Conservation (phyloP, 2,797 vertebrate species). For the Jordanella pulchra region DNA sequence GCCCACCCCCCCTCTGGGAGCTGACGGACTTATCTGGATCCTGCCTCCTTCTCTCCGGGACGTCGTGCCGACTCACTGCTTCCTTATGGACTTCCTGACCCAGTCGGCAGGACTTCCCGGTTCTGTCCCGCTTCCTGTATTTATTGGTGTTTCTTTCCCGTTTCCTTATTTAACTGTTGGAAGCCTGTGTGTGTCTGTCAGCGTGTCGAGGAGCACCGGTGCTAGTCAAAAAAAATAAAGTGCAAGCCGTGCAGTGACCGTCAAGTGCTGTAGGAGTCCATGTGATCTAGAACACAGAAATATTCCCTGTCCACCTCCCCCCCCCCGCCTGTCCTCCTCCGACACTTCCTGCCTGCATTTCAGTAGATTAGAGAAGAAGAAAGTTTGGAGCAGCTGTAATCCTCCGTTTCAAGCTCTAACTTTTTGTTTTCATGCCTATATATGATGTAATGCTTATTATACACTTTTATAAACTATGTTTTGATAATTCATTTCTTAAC, state of each 20-base stretch:
- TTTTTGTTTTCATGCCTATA: slow-evolving; percentile 74
- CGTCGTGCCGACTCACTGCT: slow-evolving; percentile 45
- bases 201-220: slow-evolving; percentile 70
- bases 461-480: slow-evolving; percentile 86
- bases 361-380: slow-evolving; percentile 61
- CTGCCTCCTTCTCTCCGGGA: slow-evolving; percentile 57
- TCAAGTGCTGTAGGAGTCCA: slow-evolving; percentile 74
- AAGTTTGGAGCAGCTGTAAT: slow-evolving; percentile 62
- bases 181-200: slow-evolving; percentile 48
- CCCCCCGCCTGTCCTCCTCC: slow-evolving; percentile 33
- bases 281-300: slow-evolving; percentile 74
- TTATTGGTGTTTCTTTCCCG: slow-evolving; percentile 69
- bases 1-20: slow-evolving; percentile 26
- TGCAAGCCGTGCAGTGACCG: slow-evolving; percentile 72
- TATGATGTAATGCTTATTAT: slow-evolving; percentile 82
- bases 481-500: slow-evolving; percentile 86
- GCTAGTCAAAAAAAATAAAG: slow-evolving; percentile 67
- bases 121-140: slow-evolving; percentile 60
- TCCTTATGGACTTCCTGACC: slow-evolving; percentile 44
- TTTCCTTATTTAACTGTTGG: slow-evolving; percentile 59
- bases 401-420: slow-evolving; percentile 56
- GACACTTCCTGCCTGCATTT: slow-evolving; percentile 63
- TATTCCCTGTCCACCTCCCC: slow-evolving; percentile 63
- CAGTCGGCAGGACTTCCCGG: slow-evolving; percentile 43
- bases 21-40: slow-evolving; percentile 39